Conservation (phyloP, 2,113 vertebrate species). For the Cygnus atratus region DNA sequence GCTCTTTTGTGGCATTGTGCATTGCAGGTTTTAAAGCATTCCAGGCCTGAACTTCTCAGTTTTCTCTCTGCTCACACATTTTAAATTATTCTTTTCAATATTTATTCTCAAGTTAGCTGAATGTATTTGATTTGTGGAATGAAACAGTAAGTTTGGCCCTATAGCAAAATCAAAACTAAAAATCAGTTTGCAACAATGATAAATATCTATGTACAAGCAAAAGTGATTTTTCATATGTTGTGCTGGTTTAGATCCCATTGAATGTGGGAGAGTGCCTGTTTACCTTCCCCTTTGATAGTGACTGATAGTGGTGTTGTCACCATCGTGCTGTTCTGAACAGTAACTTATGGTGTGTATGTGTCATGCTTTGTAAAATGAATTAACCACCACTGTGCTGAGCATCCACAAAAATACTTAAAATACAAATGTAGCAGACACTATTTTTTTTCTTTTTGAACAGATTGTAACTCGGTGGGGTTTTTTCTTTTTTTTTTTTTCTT, state of each 20-base stretch:
- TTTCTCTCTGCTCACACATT: background rate
- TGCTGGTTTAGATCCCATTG: background rate
- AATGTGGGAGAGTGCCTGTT: background rate
- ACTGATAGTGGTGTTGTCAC: background rate
- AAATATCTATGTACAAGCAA: background rate
- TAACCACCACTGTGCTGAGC: background rate
- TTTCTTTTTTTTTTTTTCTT: background rate
- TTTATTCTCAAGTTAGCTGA: background rate
- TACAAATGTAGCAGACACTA: background rate
- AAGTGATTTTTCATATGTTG: background rate
- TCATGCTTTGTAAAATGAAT: background rate
- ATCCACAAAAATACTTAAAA: background rate
- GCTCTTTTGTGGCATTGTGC: background rate
- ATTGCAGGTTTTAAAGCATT: background rate
- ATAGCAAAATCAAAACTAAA: background rate
- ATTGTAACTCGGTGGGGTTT: background rate
- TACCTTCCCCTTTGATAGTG: background rate
- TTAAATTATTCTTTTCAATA: background rate
- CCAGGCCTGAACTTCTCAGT: background rate
- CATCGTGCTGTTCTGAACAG: background rate
- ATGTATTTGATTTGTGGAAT: background rate
- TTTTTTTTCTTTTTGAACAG: background rate
- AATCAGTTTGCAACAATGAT: background rate
- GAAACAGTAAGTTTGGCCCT: background rate
- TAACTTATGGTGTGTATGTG: background rate